Conservation (phyloP, 1,140 invertebrate genomes). For the Chymomyza costata region DNA sequence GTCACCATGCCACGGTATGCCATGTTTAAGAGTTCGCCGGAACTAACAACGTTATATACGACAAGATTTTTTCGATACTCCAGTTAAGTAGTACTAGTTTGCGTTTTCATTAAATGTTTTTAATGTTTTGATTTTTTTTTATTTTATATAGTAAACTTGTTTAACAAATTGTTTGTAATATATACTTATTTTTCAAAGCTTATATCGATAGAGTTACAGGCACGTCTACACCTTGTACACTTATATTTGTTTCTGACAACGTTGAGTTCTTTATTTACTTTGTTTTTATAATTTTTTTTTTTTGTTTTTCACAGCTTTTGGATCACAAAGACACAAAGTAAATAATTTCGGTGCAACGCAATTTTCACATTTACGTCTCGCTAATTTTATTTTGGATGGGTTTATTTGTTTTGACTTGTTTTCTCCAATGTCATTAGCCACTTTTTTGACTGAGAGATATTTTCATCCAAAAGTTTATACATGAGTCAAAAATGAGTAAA, state of each 20-base stretch:
- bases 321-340: not conserved
- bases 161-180: too few relatives aligned
- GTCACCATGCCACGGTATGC: constrained; percentile 53
- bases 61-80: too few relatives aligned
- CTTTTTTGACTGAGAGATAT: constrained; percentile 28
- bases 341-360: constrained; percentile 24
- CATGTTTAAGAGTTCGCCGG: constrained; percentile 18
- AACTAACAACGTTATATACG: too few relatives aligned
- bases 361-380: constrained; percentile 34
- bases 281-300: constrained; percentile 3
- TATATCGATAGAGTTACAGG: not conserved
- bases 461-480: constrained; percentile 61
- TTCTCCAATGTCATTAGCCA: constrained; percentile 24
- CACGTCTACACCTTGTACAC: too few relatives aligned
- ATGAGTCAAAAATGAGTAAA: constrained; percentile 23
- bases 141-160: too few relatives aligned
- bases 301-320: constrained; percentile 13
- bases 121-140: too few relatives aligned
- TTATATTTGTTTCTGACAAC: not conserved
- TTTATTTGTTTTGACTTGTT: constrained; percentile 29
- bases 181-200: too few relatives aligned
- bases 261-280: not conserved
- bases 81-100: too few relatives aligned
- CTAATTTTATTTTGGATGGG: constrained; percentile 22
- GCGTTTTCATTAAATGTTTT: too few relatives aligned